Evolutionary conservation across 2,113 vertebrate species (phyloP).

Genomic region (Coregonus clupeaformis): DNA sequence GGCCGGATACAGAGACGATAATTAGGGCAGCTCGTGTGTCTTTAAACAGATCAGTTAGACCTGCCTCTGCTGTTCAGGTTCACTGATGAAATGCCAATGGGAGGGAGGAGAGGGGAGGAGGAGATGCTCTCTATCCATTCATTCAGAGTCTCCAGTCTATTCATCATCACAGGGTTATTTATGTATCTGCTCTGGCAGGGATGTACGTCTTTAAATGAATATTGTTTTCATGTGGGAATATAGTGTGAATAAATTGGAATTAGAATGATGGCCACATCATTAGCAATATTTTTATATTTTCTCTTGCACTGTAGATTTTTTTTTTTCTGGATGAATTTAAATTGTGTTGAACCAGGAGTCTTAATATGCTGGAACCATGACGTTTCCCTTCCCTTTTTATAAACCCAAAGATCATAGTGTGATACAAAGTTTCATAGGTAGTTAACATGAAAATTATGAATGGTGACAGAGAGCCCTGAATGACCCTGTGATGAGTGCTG

Average conservation of each 20-base stretch:
- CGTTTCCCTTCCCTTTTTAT: slow-evolving; percentile 48
- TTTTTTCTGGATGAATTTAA: no score
- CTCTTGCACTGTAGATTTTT: no score
- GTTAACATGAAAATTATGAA: slow-evolving; percentile 69
- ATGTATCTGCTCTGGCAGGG: neutral
- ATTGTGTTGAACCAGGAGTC: no score
- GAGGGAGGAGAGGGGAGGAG: slow-evolving; percentile 36
- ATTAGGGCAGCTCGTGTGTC: slow-evolving; percentile 60
- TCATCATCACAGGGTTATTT: slow-evolving; percentile 32
- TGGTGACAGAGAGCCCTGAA: slow-evolving; percentile 54
- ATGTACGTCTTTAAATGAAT: neutral
- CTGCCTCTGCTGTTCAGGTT: slow-evolving; percentile 32
- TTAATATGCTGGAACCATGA: no score
- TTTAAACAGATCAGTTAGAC: slow-evolving; percentile 70
- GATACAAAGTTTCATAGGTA: slow-evolving; percentile 65
- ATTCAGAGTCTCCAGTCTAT: slow-evolving; percentile 40
- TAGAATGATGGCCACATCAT: no score
- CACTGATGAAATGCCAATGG: slow-evolving; percentile 46
- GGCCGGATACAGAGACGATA: slow-evolving; percentile 60
- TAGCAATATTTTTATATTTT: no score
- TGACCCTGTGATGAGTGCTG: slow-evolving; percentile 50
- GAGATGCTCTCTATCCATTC: slow-evolving; percentile 32
- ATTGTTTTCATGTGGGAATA: no score
- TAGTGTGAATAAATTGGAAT: no score
- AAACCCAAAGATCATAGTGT: slow-evolving; percentile 44